Percentiles rank a stretch among this genome's conserved stretches.
Evolutionary conservation across 2,113 vertebrate species (phyloP).

Genomic region (Seriola quinqueradiata): DNA sequence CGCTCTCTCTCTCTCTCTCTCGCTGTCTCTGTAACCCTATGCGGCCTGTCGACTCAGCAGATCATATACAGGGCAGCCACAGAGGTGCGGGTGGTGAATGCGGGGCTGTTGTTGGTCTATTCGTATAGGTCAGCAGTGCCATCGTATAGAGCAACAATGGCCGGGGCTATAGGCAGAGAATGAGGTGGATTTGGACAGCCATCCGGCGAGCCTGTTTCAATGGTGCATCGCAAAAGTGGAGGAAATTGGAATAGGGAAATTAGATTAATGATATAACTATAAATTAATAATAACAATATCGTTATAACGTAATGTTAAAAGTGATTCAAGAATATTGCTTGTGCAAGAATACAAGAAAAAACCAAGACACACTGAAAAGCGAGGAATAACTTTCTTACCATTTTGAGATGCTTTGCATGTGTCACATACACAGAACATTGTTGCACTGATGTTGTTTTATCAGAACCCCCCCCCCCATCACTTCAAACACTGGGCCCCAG

Average conservation of each 20-base stretch:
- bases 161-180: constrained; percentile 74
- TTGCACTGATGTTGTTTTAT: neutral
- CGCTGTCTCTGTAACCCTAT: constrained; percentile 48
- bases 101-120: constrained; percentile 68
- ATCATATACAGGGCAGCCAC: constrained; percentile 49
- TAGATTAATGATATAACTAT: neutral
- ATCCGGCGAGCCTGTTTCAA: constrained; percentile 22
- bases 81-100: constrained; percentile 65
- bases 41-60: constrained; percentile 78
- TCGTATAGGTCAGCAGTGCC: constrained; percentile 82
- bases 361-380: neutral
- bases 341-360: neutral
- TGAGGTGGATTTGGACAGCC: constrained; percentile 71
- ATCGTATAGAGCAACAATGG: constrained; percentile 79
- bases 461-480: neutral
- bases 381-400: neutral
- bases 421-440: neutral
- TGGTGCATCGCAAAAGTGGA: neutral
- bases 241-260: constrained; percentile 7
- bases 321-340: neutral
- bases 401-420: neutral
- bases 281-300: neutral
- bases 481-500: neutral
- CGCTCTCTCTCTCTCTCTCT: neutral
- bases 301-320: neutral